Evolutionary conservation across 2,113 vertebrate species (phyloP).

Genomic region (Austrofundulus limnaeus): DNA sequence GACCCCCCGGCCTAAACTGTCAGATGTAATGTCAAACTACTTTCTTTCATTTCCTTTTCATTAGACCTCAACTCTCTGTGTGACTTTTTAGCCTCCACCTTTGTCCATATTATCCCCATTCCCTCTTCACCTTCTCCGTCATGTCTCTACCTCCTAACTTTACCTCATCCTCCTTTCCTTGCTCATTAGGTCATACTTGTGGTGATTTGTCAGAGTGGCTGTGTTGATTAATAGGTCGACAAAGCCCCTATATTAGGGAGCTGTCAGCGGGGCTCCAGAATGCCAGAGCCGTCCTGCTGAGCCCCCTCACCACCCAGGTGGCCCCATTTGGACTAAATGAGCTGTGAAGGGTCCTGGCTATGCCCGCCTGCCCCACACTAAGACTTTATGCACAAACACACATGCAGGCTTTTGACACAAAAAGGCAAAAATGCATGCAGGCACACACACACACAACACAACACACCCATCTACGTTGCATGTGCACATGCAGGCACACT

Average conservation of each 20-base stretch:
- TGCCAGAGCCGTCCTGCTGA: conserved; percentile 85
- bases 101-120: conserved; percentile 38
- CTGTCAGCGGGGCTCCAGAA: conserved; percentile 87
- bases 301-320: conserved; percentile 93
- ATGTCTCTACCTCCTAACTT: conserved; percentile 59
- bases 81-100: conserved; percentile 59
- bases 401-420: conserved; percentile 69
- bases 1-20: conserved; percentile 51
- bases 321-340: conserved; percentile 96
- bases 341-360: conserved; percentile 93
- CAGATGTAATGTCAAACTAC: conserved; percentile 54
- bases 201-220: conserved; percentile 86
- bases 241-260: conserved; percentile 84
- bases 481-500: conserved; percentile 74
- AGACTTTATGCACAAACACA: conserved; percentile 73
- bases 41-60: conserved; percentile 74
- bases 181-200: conserved; percentile 80
- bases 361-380: conserved; percentile 80
- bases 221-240: conserved; percentile 88
- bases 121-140: conserved; percentile 61
- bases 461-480: too few relatives aligned
- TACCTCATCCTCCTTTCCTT: conserved; percentile 59
- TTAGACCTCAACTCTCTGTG: conserved; percentile 60
- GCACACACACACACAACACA: conserved; percentile 48
- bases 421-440: conserved; percentile 61